phyloP scores from a whole-genome alignment of 1,140 invertebrate genomes.

The Drosophila mauritiana region DNA sequence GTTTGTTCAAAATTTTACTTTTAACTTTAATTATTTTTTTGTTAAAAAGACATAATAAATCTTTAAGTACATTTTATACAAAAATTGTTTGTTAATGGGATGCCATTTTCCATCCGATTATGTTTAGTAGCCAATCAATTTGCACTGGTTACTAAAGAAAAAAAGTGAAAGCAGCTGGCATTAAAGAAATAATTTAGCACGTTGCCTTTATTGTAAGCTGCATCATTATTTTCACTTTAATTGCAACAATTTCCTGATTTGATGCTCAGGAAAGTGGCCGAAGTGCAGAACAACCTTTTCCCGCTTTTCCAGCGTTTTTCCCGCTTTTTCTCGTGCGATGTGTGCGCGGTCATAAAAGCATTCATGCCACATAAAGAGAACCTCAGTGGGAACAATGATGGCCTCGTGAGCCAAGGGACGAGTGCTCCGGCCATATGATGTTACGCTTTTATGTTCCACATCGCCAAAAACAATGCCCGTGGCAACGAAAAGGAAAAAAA shows the following conservation, averaged over 20 bases:
- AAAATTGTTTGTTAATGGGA: no score
- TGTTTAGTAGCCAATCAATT: not conserved
- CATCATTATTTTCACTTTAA: conserved; percentile 76
- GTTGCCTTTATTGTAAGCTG: conserved; percentile 44
- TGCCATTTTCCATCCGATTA: no score
- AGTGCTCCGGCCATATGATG: conserved; percentile 47
- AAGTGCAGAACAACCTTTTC: conserved; percentile 12
- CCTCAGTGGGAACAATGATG: conserved; percentile 52
- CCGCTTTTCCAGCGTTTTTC: conserved; percentile 1
- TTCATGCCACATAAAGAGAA: conserved; percentile 60
- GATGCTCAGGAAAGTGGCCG: conserved; percentile 27
- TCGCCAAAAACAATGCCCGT: conserved; percentile 57
- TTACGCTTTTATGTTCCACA: conserved; percentile 68
- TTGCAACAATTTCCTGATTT: conserved; percentile 72
- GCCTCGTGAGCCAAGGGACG: conserved; percentile 27
- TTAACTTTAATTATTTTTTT: no score
- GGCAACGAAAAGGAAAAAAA: conserved; percentile 6
- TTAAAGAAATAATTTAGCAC: not conserved
- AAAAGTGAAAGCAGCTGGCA: not conserved
- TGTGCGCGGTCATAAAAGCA: conserved; percentile 56
- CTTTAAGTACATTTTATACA: no score
- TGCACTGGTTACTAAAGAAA: not conserved
- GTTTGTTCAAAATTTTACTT: not conserved
- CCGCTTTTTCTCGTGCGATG: conserved; percentile 1
- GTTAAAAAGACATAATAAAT: no score